phyloP scores from a whole-genome alignment of 2,113 vertebrate genomes.

The Dromiciops gliroides region DNA sequence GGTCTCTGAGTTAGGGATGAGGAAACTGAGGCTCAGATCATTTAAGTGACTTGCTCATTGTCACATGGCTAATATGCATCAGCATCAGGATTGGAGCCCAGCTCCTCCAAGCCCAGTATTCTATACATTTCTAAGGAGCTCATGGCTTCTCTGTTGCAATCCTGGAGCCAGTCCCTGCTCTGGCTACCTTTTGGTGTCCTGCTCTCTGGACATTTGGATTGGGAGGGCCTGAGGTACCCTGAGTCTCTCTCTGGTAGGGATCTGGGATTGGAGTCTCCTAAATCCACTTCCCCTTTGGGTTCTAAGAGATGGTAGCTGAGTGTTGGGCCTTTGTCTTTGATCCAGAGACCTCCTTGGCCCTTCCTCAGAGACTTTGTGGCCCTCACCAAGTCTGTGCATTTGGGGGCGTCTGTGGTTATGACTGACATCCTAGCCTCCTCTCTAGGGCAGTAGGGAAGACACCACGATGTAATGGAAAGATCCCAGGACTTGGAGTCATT shows the following conservation, averaged over 20 bases:
- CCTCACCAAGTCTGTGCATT: not conserved
- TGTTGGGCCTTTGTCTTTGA: not conserved
- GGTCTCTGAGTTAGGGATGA: not conserved
- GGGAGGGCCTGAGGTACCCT: too few relatives aligned
- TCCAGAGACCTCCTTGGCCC: not conserved
- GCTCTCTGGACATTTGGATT: not conserved
- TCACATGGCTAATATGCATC: not conserved
- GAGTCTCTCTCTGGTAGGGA: not conserved
- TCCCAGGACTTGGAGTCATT: slow-evolving; percentile 16
- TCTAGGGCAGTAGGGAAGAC: not conserved
- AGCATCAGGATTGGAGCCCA: not conserved
- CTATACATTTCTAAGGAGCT: not conserved
- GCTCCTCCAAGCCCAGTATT: not conserved
- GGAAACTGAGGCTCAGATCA: not conserved
- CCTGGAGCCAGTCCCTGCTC: not conserved
- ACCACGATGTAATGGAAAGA: not conserved
- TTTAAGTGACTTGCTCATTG: not conserved
- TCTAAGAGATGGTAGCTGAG: not conserved
- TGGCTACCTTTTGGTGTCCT: not conserved
- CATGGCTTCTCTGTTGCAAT: not conserved
- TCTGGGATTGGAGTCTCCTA: not conserved
- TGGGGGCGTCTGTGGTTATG: not conserved
- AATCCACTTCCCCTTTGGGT: not conserved
- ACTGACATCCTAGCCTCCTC: not conserved
- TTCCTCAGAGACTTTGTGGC: not conserved